Evolutionary conservation across 2,888 invertebrate genomes (phyloP).

Genomic region (Lithophane ornitopus): DNA sequence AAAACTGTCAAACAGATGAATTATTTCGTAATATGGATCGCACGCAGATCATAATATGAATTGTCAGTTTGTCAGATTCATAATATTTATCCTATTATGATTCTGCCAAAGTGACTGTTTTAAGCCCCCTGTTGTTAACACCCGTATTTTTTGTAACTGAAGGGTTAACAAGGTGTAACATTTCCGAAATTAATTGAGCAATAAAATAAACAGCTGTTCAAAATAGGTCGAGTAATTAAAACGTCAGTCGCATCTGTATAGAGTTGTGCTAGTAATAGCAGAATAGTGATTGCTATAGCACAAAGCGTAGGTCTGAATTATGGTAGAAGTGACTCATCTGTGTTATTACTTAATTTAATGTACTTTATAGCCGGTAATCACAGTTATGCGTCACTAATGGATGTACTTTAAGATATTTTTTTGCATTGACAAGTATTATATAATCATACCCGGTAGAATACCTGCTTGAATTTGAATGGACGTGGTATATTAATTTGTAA

Average conservation of each 20-base stretch:
- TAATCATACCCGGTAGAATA: constrained; percentile 2
- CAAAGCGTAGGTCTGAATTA: constrained; percentile 45
- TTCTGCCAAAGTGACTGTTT: too few relatives aligned
- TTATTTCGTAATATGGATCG: too few relatives aligned
- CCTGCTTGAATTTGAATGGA: constrained; percentile 3
- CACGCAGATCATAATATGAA: too few relatives aligned
- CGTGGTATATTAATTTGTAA: constrained; percentile 1
- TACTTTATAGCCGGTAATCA: constrained; percentile 37
- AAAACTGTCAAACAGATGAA: too few relatives aligned
- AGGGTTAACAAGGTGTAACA: constrained; percentile 48
- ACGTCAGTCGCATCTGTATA: constrained; percentile 36
- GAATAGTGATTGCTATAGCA: constrained; percentile 38
- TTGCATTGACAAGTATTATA: constrained; percentile 12
- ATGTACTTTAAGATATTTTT: constrained; percentile 36
- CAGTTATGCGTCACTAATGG: constrained; percentile 57
- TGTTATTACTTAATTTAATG: constrained; percentile 56
- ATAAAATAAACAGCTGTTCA: constrained; percentile 58
- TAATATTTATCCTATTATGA: too few relatives aligned
- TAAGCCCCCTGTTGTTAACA: too few relatives aligned
- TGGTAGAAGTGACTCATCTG: constrained; percentile 60
- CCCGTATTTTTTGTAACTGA: constrained; percentile 24
- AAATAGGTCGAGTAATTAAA: constrained; percentile 56
- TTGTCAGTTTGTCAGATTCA: too few relatives aligned
- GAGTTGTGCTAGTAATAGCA: constrained; percentile 32
- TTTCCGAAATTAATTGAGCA: constrained; percentile 48